Conservation (phyloP, 2,797 vertebrate genomes). For the Discoglossus pictus region DNA sequence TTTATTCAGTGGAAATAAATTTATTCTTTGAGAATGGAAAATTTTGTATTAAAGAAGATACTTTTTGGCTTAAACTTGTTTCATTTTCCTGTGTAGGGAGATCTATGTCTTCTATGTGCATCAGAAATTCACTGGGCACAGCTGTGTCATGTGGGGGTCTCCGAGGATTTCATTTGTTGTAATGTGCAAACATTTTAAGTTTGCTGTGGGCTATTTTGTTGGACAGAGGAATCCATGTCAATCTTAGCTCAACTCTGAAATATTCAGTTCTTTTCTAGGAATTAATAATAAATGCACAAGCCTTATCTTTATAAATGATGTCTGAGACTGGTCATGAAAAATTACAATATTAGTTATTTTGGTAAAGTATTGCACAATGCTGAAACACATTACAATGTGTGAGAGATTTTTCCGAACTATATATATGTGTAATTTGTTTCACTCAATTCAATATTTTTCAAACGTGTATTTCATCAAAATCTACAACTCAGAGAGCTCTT, state of each 20-base stretch:
- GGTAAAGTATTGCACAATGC: slow-evolving; percentile 41
- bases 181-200: slow-evolving; percentile 23
- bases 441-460: background rate
- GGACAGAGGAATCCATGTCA: slow-evolving; percentile 28
- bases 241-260: slow-evolving; percentile 31
- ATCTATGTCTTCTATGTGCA: slow-evolving; percentile 51
- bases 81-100: slow-evolving; percentile 56
- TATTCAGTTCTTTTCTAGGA: slow-evolving; percentile 20
- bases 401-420: slow-evolving; percentile 40
- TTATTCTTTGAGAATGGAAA: slow-evolving; percentile 65
- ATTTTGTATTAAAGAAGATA: slow-evolving; percentile 68
- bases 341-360: slow-evolving; percentile 34
- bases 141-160: slow-evolving; percentile 48
- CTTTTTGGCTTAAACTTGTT: slow-evolving; percentile 62
- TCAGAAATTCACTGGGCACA: slow-evolving; percentile 32
- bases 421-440: slow-evolving; percentile 13
- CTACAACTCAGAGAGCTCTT: slow-evolving; percentile 11
- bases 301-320: slow-evolving; percentile 44
- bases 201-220: slow-evolving; percentile 2
- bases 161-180: slow-evolving; percentile 42
- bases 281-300: slow-evolving; percentile 49
- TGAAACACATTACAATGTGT: slow-evolving; percentile 41
- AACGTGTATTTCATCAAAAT: slow-evolving; percentile 12
- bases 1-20: slow-evolving; percentile 69
- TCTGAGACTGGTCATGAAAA: slow-evolving; percentile 37